Evolutionary conservation across 1,140 invertebrate genomes (phyloP), one percentile per base, ranked within the genome.

Genomic region (Solenopsis invicta): DNA sequence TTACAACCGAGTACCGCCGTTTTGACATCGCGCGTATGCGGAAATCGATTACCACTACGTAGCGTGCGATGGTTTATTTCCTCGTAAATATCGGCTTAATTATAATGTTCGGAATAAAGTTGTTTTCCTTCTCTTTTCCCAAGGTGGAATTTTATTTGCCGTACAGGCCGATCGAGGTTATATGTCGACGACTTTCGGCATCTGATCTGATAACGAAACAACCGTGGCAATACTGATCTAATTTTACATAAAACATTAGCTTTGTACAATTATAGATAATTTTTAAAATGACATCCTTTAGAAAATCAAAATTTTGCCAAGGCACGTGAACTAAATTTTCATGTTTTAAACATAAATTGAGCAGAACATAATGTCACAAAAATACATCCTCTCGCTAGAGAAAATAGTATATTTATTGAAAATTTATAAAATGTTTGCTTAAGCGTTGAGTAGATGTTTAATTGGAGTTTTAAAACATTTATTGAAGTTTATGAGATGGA

Each of bases 1-100:
- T 80, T 69, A 80, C 62, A 80, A 80, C 61, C n/a, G 6, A 16
- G 34, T 41, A 48, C 48, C 48, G 34, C 45, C 34, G 37, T 54
- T 69, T 69, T 80, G 77, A 80, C 77, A 69, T 69, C 77, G 34
- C 62, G 62, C 77, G 62, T 67, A 80, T 69, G 62, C 62, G 77
- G 62, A 69, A 80, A 69, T 80, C 77, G 77, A 67, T 80, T 80
- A 69, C 18, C 61, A 45, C 61, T 12, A 52, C 61, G 62, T 41
- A 24, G 62, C 77, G 13, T 9, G 61, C 62, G 29, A 66, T 69
- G 62, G 61, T 80, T 80, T 67, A 80, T 80, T 80, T 69, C 77
- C 77, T 80, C 77, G 34, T 80, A 80, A 80, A 80, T 67, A 80
- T 67, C 56, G 21, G 62, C n/a, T 59, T 69, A 69, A 80, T 80